Evolutionary conservation across 1,140 invertebrate species (phyloP).

Genomic region (Leptinotarsa lineolata): DNA sequence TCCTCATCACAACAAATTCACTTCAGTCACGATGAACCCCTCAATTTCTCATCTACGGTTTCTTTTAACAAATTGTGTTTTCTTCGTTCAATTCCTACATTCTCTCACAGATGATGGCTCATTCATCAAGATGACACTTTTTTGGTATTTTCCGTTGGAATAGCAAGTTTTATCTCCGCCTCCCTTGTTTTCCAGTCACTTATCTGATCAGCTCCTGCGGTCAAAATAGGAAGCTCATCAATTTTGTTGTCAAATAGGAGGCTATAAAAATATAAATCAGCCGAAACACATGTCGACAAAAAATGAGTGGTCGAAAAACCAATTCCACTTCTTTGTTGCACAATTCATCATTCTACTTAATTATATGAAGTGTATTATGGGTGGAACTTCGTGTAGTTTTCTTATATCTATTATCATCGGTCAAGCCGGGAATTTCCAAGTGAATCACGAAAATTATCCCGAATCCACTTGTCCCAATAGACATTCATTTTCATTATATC

Average conservation of each 20-base stretch:
- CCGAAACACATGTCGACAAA: not conserved
- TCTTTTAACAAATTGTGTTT: not conserved
- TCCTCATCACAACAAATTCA: too few relatives aligned
- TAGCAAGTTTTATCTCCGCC: not conserved
- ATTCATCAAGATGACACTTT: not conserved
- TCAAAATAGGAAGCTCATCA: not conserved
- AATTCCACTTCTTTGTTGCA: not conserved
- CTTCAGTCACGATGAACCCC: too few relatives aligned
- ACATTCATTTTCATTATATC: too few relatives aligned
- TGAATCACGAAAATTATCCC: too few relatives aligned
- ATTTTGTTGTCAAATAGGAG: not conserved
- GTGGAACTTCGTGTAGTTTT: too few relatives aligned
- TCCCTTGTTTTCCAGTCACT: constrained; percentile 3
- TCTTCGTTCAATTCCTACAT: not conserved
- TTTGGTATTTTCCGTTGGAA: not conserved
- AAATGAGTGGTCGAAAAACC: not conserved
- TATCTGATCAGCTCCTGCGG: constrained; percentile 1
- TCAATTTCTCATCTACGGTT: not conserved
- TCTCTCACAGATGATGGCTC: not conserved
- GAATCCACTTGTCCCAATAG: too few relatives aligned
- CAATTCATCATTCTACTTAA: not conserved
- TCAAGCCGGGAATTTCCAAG: too few relatives aligned
- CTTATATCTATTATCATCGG: too few relatives aligned
- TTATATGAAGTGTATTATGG: too few relatives aligned
- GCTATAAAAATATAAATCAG: constrained; percentile 1